phyloP scores from a whole-genome alignment of 2,797 vertebrate species.

The Oryzias dopingdopingensis region DNA sequence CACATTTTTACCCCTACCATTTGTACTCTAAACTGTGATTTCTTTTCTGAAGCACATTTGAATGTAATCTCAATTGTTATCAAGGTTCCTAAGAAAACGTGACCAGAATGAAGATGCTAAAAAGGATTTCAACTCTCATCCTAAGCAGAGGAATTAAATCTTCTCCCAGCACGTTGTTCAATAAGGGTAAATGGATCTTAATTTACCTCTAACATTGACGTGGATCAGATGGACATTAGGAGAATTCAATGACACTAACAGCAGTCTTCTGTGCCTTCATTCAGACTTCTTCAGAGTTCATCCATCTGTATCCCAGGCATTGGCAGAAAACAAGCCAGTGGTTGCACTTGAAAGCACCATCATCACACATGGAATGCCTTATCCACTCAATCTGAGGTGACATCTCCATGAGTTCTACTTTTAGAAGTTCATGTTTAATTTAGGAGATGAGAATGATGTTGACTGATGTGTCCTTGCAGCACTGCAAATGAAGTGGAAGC shows the following conservation, averaged over 20 bases:
- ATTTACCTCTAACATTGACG: not conserved
- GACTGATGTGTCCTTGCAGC: constrained; percentile 53
- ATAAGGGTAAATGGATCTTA: constrained; percentile 60
- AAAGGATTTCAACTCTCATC: constrained; percentile 45
- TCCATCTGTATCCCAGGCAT: constrained; percentile 78
- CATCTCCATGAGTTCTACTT: not conserved
- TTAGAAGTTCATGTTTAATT: constrained; percentile 5
- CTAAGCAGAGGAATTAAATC: constrained; percentile 57
- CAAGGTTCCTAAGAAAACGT: constrained; percentile 18
- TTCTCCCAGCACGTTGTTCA: constrained; percentile 43
- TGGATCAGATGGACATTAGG: not conserved
- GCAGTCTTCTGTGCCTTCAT: constrained; percentile 13
- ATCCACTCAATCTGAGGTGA: constrained; percentile 88
- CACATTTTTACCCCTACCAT: too few relatives aligned
- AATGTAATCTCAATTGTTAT: constrained; percentile 5
- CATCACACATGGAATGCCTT: constrained; percentile 91
- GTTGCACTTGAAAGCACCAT: constrained; percentile 92
- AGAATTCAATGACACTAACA: not conserved
- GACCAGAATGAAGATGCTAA: constrained; percentile 62
- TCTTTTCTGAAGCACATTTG: too few relatives aligned
- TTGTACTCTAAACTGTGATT: too few relatives aligned
- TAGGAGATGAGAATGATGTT: not conserved
- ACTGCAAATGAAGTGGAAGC: constrained; percentile 85
- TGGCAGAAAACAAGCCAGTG: constrained; percentile 79
- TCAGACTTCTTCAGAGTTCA: constrained; percentile 81